phyloP scores from a whole-genome alignment of 1,140 invertebrate genomes.

The Nylanderia fulva region DNA sequence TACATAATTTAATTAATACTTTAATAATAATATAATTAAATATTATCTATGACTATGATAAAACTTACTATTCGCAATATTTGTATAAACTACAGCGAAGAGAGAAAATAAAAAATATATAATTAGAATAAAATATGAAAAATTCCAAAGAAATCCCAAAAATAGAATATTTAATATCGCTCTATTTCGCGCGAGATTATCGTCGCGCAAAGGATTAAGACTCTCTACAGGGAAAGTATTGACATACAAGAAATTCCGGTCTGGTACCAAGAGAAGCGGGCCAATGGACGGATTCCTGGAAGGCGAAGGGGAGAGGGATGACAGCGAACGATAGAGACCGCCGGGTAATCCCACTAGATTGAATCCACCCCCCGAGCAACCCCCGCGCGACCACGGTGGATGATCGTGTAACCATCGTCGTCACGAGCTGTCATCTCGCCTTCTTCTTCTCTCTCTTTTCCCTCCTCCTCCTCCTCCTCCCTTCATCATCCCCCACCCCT shows the following conservation, averaged over 20 bases:
- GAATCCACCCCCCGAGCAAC: constrained; percentile 68
- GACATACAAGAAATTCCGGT: constrained; percentile 65
- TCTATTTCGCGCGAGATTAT: constrained; percentile 29
- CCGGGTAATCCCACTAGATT: constrained; percentile 78
- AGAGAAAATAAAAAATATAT: too few relatives aligned
- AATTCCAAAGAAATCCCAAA: not conserved
- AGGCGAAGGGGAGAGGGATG: not conserved
- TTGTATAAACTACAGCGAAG: not conserved
- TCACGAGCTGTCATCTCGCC: constrained; percentile 30
- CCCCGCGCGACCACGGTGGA: not conserved
- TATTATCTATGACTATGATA: not conserved
- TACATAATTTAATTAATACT: too few relatives aligned
- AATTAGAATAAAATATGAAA: not conserved
- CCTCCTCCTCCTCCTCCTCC: too few relatives aligned
- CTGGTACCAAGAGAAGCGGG: constrained; percentile 20
- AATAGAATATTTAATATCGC: constrained; percentile 45
- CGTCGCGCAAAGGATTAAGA: constrained; percentile 56
- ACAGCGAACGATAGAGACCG: constrained; percentile 18
- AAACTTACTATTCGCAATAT: not conserved
- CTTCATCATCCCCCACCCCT: not conserved
- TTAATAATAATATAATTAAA: too few relatives aligned
- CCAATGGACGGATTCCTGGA: constrained; percentile 20
- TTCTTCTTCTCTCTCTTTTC: too few relatives aligned
- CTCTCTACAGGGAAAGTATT: constrained; percentile 55
- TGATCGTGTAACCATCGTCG: constrained; percentile 51